Evolutionary conservation across 2,888 invertebrate species (phyloP).

Genomic region (Corythucha ciliata): DNA sequence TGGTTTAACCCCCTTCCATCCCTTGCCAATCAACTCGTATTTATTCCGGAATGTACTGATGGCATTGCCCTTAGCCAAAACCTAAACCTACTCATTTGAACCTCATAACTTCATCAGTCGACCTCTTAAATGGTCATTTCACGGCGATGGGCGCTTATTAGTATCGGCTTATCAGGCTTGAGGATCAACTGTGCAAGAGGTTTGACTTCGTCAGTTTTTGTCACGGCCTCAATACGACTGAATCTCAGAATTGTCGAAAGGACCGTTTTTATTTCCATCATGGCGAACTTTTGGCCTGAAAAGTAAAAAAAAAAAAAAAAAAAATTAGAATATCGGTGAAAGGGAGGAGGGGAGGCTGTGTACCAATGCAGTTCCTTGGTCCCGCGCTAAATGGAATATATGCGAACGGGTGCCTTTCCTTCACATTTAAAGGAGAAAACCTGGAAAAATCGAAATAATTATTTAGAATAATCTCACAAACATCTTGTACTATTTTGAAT

Average conservation of each 20-base stretch:
- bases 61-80: no score
- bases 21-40: no score
- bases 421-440: conserved; percentile 40
- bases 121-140: no score
- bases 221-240: conserved; percentile 29
- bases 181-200: conserved; percentile 24
- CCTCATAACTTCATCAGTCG: no score
- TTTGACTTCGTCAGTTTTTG: conserved; percentile 30
- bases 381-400: conserved; percentile 45
- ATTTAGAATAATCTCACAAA: no score
- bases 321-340: neutral
- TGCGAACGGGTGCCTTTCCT: conserved; percentile 43
- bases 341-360: conserved; percentile 6
- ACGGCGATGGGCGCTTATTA: neutral
- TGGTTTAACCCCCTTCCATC: no score
- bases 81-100: no score
- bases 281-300: conserved; percentile 36
- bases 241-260: conserved; percentile 33
- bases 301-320: neutral
- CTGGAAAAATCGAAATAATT: no score
- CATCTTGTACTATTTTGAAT: no score
- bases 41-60: no score
- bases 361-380: conserved; percentile 43
- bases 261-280: conserved; percentile 35
- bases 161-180: conserved; percentile 23